phyloP scores from a whole-genome alignment of 2,888 invertebrate species.

The Ethmia dodecea region DNA sequence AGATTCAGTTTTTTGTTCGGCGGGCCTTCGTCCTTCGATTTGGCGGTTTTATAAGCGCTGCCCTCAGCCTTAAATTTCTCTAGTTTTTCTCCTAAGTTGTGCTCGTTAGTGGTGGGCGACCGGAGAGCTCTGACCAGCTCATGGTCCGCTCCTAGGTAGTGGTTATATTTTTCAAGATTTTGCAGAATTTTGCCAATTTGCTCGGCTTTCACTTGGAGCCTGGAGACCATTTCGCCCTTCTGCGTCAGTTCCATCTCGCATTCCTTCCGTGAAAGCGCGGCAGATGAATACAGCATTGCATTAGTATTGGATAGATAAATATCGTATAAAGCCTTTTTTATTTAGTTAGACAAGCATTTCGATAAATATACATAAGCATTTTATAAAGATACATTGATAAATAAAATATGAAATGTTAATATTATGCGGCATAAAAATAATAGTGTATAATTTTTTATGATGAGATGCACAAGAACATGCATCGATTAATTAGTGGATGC shows the following conservation, averaged over 20 bases:
- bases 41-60: conserved; percentile 62
- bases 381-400: neutral
- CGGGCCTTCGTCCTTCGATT: conserved; percentile 74
- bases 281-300: conserved; percentile 65
- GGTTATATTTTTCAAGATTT: conserved; percentile 92
- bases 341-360: neutral
- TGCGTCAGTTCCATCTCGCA: conserved; percentile 97
- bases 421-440: neutral
- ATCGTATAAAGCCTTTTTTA: too few relatives aligned
- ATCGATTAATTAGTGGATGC: conserved; percentile 16
- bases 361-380: neutral
- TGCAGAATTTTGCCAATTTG: conserved; percentile 96
- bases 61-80: conserved; percentile 58
- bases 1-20: conserved; percentile 71
- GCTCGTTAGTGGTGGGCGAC: conserved; percentile 64
- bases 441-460: neutral
- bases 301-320: conserved; percentile 43
- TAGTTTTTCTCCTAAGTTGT: conserved; percentile 54
- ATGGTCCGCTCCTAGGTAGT: conserved; percentile 81
- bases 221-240: conserved; percentile 96
- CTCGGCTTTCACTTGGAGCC: conserved; percentile 95
- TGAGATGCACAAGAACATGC: neutral
- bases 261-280: conserved; percentile 82
- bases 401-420: neutral
- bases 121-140: conserved; percentile 69